A percentile compares a stretch with the other conserved stretches of the same genome.
These are phyloP conservation scores for Drosophila fulvimacula DNA, from an alignment of 2,888 invertebrate genomes.

Conservation along the genomic window DNA sequence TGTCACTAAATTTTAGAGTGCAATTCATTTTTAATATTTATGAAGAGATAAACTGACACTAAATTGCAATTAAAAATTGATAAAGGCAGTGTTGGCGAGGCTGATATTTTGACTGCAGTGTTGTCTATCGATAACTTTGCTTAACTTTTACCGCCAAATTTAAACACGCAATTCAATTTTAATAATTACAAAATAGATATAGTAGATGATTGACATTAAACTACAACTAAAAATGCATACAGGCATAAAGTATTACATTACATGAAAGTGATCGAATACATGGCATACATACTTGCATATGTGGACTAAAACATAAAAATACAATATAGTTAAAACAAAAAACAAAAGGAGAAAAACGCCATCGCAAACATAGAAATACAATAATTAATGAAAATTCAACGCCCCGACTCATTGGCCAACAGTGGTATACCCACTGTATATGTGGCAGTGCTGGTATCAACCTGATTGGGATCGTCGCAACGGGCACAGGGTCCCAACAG, in stretches of 20 bases:
- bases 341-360: slow-evolving; percentile 23
- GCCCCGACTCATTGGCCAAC: slow-evolving; percentile 53
- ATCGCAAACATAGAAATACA: slow-evolving; percentile 24
- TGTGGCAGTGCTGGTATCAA: slow-evolving; percentile 59
- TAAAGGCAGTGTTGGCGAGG: not conserved
- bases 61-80: slow-evolving; percentile 2
- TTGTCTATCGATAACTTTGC: slow-evolving; percentile 9
- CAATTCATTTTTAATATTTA: slow-evolving; percentile 88
- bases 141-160: not conserved
- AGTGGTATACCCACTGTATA: slow-evolving; percentile 73
- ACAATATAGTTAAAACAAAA: slow-evolving; percentile 14
- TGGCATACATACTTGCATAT: slow-evolving; percentile 25
- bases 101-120: not conserved
- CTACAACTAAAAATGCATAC: slow-evolving; percentile 22
- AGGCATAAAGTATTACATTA: not conserved
- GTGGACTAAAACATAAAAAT: slow-evolving; percentile 40
- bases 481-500: slow-evolving; percentile 78
- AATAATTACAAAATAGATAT: slow-evolving; percentile 86
- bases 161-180: slow-evolving; percentile 88
- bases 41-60: slow-evolving; percentile 77
- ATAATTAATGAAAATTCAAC: slow-evolving; percentile 25
- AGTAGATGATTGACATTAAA: not conserved
- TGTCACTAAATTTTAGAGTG: slow-evolving; percentile 7
- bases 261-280: slow-evolving; percentile 18
- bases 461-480: slow-evolving; percentile 68